Base-by-base conservation (phyloP, 2,888 invertebrate genomes). In the Orthosia gracilis region DNA sequence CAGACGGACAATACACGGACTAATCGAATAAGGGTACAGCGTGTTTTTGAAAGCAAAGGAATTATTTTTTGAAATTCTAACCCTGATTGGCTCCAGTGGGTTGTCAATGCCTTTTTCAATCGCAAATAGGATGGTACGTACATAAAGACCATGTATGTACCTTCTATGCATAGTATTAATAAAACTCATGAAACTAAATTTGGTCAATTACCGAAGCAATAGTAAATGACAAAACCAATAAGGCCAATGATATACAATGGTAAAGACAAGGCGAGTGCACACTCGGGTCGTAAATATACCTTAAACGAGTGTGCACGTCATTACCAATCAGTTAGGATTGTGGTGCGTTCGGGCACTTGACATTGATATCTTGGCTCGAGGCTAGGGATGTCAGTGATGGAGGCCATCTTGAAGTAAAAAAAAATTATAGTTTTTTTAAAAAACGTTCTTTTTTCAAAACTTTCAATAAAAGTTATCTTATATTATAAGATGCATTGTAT, bases 141-240 rank as follows among this genome's bases (percentile, higher is more conserved):
- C 13, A 49, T 15, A 21, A 15, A 67, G 23, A 59, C 49, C 21
- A 67, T 17, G 31, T 54, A 52, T 26, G 26, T 26, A 26, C 26
- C 26, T 26, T 4, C 26, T 26, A 4, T 26, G 3, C 40, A 40
- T 40, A 40, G 40, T 40, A 40, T 73, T 69, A 77, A 72, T 74
- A 78, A 73, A 76, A 64, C 58, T 52, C 59, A 66, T 76, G 61
- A 47, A 74, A 13, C 55, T 55, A 80, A 64, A 77, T 68, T 72
- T 74, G 67, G 50, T 84, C 82, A 82, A 85, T 87, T 84, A 80
- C 70, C 59, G 58, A 57, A 73, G 77, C 63, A 72, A 70, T 78
- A 75, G 72, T 82, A 77, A 76, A 78, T 31, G 78, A 79, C 79
- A 77, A 61, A 76, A 74, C 69, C 81, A 85, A 85, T 85, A 83